Conservation (phyloP, 1,140 invertebrate species). For the Vanessa atalanta region DNA sequence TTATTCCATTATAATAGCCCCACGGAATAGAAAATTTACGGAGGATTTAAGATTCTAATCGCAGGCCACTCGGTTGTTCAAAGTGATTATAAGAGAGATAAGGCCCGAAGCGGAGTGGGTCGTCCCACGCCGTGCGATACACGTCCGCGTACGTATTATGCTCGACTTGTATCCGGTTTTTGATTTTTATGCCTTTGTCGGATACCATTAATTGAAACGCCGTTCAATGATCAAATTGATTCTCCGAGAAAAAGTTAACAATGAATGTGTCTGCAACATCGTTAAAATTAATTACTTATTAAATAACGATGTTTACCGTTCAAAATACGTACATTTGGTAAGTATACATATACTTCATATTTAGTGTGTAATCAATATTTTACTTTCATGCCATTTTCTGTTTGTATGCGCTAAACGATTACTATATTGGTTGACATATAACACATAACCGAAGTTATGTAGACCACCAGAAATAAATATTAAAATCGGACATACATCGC, state of each 20-base stretch:
- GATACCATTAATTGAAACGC: conserved; percentile 28
- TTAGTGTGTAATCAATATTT: no score
- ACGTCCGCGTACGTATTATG: conserved; percentile 40
- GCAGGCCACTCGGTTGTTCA: conserved; percentile 74
- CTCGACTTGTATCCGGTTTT: conserved; percentile 37
- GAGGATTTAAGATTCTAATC: conserved; percentile 77
- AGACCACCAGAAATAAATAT: no score
- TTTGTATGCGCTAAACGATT: no score
- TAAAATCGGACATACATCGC: no score
- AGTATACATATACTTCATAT: no score
- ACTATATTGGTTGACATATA: no score
- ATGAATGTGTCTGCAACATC: neutral
- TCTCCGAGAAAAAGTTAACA: neutral
- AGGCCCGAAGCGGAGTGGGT: conserved; percentile 58
- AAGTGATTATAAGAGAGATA: conserved; percentile 75
- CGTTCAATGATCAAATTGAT: conserved; percentile 14
- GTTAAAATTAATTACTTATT: neutral
- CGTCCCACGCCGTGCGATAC: conserved; percentile 61
- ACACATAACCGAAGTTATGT: no score
- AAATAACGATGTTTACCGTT: no score
- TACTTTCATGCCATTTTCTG: no score
- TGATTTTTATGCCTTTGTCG: conserved; percentile 25
- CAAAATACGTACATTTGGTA: no score
- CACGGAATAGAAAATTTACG: conserved; percentile 75
- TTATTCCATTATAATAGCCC: conserved; percentile 72